Evolutionary conservation across 1,140 invertebrate species (phyloP).

Genomic region (Euschistus heros): DNA sequence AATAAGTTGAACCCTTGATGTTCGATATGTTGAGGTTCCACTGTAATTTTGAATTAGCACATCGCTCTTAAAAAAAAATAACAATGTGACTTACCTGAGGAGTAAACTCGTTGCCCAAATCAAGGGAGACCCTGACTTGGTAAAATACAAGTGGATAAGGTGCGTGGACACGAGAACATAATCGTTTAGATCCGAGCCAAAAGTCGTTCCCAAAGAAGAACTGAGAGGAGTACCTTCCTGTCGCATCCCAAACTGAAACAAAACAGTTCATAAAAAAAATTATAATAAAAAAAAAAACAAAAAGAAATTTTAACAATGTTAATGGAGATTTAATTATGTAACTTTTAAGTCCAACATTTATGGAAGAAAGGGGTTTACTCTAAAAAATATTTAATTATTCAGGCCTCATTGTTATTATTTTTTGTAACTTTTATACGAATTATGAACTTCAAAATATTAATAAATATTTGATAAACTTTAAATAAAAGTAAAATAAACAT

Average conservation of each 20-base stretch:
- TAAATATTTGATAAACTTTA: no score
- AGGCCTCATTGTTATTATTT: no score
- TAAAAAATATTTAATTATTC: no score
- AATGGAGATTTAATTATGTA: no score
- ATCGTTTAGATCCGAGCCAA: slow-evolving; percentile 61
- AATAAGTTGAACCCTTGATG: no score
- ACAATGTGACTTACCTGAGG: slow-evolving; percentile 50
- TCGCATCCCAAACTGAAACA: slow-evolving; percentile 63
- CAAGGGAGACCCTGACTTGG: slow-evolving; percentile 52
- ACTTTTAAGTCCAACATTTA: neutral
- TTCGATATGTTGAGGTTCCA: no score
- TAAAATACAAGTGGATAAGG: slow-evolving; percentile 51
- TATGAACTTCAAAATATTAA: no score
- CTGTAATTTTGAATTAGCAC: no score
- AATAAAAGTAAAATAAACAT: no score
- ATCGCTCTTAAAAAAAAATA: no score
- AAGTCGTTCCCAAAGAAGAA: slow-evolving; percentile 72
- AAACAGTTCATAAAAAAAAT: neutral
- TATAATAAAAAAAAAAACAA: neutral
- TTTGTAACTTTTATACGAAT: no score
- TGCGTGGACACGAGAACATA: slow-evolving; percentile 44
- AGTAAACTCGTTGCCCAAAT: slow-evolving; percentile 46
- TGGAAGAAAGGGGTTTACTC: neutral
- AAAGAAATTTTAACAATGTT: no score
- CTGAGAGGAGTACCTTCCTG: slow-evolving; percentile 67